Conservation (phyloP, 2,888 invertebrate species). For the Mimas tiliae region DNA sequence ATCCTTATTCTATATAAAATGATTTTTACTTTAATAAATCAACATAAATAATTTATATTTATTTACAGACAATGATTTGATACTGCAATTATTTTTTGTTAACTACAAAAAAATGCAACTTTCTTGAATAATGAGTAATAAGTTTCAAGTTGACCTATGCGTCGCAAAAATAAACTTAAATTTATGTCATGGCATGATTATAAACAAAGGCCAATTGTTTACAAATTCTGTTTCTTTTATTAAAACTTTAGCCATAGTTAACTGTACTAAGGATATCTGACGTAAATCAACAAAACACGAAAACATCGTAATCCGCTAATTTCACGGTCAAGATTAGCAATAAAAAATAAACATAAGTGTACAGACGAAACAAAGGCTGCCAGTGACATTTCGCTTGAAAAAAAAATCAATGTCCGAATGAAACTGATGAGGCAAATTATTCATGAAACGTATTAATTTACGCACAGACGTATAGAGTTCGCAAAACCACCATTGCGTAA, state of each 20-base stretch:
- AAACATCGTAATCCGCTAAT: slow-evolving; percentile 65
- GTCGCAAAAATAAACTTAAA: slow-evolving; percentile 1
- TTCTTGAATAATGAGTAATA: background rate
- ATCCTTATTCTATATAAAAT: no score
- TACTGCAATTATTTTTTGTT: background rate
- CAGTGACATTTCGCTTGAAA: slow-evolving; percentile 60
- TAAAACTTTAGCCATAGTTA: background rate
- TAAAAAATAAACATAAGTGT: slow-evolving; percentile 72
- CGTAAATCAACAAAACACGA: slow-evolving; percentile 48
- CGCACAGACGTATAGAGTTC: slow-evolving; percentile 37
- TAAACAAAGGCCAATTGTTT: slow-evolving; percentile 25
- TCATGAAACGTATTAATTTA: slow-evolving; percentile 29
- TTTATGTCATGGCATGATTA: slow-evolving; percentile 15
- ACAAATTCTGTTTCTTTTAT: slow-evolving; percentile 2
- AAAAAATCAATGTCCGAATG: slow-evolving; percentile 71
- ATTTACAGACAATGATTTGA: background rate
- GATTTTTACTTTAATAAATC: background rate
- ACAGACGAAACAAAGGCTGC: slow-evolving; percentile 71
- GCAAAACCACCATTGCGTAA: slow-evolving; percentile 75
- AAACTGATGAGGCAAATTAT: slow-evolving; percentile 32
- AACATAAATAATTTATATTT: no score
- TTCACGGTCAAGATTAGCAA: slow-evolving; percentile 81
- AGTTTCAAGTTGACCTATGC: slow-evolving; percentile 17
- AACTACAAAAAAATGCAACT: background rate
- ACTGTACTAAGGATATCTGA: slow-evolving; percentile 1